These are phyloP conservation scores for Mimas tiliae DNA, from an alignment of 2,888 invertebrate species.

Conservation along the genomic window DNA sequence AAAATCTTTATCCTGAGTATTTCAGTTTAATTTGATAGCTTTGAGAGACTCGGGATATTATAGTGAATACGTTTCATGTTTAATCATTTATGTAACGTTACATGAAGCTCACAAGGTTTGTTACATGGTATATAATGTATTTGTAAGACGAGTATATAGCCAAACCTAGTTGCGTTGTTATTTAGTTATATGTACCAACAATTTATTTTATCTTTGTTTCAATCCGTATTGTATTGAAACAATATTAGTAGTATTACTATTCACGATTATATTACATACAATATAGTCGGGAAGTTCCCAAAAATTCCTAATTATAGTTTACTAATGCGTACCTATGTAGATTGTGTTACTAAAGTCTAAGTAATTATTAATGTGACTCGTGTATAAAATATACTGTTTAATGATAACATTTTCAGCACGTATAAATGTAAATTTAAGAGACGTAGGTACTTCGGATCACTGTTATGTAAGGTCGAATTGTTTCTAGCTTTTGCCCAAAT, in stretches of 20 bases:
- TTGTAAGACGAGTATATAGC: not conserved
- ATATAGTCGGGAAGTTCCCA: too few species aligned
- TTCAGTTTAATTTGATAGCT: not conserved
- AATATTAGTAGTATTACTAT: too few species aligned
- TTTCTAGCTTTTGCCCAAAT: conserved; percentile 68
- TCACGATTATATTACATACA: too few species aligned
- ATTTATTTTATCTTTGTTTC: not conserved
- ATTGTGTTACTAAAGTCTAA: too few species aligned
- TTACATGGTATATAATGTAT: not conserved
- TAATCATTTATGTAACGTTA: conserved; percentile 35
- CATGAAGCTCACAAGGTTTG: conserved; percentile 29
- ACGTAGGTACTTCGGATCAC: conserved; percentile 27
- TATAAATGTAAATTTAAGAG: conserved; percentile 8
- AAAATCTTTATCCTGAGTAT: conserved; percentile 36
- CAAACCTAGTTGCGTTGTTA: not conserved
- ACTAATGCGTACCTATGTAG: too few species aligned
- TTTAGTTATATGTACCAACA: not conserved
- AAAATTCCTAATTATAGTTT: too few species aligned
- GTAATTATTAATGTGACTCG: too few species aligned
- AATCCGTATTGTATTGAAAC: not conserved
- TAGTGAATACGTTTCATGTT: not conserved
- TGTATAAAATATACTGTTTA: too few species aligned
- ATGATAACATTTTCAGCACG: too few species aligned
- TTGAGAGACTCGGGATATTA: not conserved
- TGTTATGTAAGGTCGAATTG: conserved; percentile 38